phyloP scores from a whole-genome alignment of 64 coral and sea anemone genomes.

The Pocillopora damicornis region DNA sequence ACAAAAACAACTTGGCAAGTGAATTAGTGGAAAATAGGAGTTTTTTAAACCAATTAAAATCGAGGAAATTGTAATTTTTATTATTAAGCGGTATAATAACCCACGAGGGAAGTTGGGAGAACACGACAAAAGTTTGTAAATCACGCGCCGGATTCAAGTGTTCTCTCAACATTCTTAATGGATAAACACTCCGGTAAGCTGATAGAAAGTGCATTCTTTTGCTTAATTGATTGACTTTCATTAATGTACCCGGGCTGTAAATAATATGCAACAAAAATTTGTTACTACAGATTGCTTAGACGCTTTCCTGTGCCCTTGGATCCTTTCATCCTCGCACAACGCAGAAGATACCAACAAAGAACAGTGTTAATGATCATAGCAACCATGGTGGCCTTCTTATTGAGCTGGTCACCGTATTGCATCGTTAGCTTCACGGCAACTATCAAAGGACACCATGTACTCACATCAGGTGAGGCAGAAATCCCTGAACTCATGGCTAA shows the following conservation, averaged over 20 bases:
- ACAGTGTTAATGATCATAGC: not conserved
- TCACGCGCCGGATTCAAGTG: not conserved
- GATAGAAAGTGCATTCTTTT: too few relatives aligned
- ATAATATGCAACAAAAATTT: not conserved
- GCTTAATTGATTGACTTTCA: too few relatives aligned
- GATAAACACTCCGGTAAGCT: not conserved
- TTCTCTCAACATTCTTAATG: not conserved
- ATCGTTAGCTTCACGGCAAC: conserved; percentile 26
- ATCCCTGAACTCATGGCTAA: conserved; percentile 50
- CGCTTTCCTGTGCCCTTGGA: not conserved
- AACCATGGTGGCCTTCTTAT: conserved; percentile 1
- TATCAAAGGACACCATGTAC: not conserved
- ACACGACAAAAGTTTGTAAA: too few relatives aligned
- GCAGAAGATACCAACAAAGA: not conserved
- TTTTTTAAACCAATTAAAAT: too few relatives aligned
- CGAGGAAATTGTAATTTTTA: too few relatives aligned
- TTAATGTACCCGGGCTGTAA: too few relatives aligned
- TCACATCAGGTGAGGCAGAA: conserved; percentile 17
- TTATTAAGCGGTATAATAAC: too few relatives aligned
- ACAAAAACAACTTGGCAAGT: too few relatives aligned
- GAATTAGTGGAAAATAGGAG: too few relatives aligned
- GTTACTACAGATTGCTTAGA: conserved; percentile 2
- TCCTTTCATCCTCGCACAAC: not conserved
- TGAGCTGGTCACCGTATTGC: conserved; percentile 51
- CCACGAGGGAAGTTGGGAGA: too few relatives aligned